Base-by-base conservation (phyloP, 2,888 invertebrate genomes). In the Cryptophagus acutangulus region DNA sequence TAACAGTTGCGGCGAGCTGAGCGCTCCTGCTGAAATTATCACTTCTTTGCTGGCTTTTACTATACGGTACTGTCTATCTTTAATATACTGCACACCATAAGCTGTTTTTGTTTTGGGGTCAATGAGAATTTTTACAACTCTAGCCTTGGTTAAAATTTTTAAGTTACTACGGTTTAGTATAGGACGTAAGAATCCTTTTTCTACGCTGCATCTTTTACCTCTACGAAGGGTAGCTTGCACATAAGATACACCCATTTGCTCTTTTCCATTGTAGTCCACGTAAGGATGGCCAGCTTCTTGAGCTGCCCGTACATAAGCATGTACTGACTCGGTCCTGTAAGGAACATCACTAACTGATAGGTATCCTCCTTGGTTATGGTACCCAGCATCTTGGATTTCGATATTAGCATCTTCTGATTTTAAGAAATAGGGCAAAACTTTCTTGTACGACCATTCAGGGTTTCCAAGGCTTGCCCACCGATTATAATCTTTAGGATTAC, bases 1-100 rank as follows among this genome's bases (percentile, higher is more conserved):
- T 6, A 95, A 74, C 2, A 95, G 64, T 65, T 95, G 93, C 0
- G 94, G 91, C 0, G 90, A 86, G 57, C 87, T 88, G 48, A 95
- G 83, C 1, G 91, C 78, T 0, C 94, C 94, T 1, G 88, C 89
- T 9, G 87, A 83, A 10, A 94, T 58, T 38, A 94, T 85, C 0
- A 95, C 82, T 70, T 91, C 91, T 62, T 83, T 87, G 2, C 74
- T 75, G 0, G 84, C 87, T 31, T 63, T 68, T 0, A 79, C 78
- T 6, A 36, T 49, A 18, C 59, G 54, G 6, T 51, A 59, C 15
- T 54, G 48, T 13, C 71, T 71, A 10, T 78, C 73, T 38, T 79
- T 74, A 1, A 75, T 65, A 46, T 81, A 82, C 52, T 83, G 73
- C 0, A 88, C 80, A 0, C 86, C 87, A 44, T 76, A 75, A 0